Percentiles rank a stretch among this genome's conserved stretches.
phyloP scores from a whole-genome alignment of 2,113 vertebrate species.

The human region DNA sequence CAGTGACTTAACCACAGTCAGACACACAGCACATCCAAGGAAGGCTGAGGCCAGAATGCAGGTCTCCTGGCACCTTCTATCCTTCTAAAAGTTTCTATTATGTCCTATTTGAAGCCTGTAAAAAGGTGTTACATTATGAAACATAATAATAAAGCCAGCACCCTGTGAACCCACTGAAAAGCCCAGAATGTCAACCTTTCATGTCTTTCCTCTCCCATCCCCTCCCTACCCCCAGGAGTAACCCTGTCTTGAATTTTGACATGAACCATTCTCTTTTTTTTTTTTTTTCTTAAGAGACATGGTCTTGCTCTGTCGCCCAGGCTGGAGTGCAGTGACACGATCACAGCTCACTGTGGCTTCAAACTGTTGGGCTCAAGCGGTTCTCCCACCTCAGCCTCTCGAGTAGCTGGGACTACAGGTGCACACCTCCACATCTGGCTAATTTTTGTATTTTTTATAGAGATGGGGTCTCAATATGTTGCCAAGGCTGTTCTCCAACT shows the following conservation, averaged over 20 bases:
- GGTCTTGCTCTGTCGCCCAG: too few species aligned
- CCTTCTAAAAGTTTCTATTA: background rate
- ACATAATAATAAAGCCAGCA: background rate
- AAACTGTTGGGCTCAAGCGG: too few species aligned
- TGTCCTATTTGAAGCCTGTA: background rate
- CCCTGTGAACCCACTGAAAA: background rate
- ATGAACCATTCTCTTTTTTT: background rate
- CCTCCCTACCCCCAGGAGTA: background rate
- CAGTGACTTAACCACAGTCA: background rate
- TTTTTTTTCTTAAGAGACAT: too few species aligned
- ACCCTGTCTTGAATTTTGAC: background rate
- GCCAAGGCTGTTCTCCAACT: too few species aligned
- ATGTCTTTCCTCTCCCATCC: background rate
- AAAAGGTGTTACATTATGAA: background rate
- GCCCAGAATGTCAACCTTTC: background rate
- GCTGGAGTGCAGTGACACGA: too few species aligned
- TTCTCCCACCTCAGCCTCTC: too few species aligned
- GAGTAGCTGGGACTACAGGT: too few species aligned
- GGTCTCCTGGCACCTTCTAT: background rate
- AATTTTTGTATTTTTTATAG: too few species aligned
- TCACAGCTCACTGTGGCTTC: too few species aligned
- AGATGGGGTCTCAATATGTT: too few species aligned
- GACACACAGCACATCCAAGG: background rate
- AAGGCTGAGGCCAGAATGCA: background rate
- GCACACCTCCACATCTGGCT: too few species aligned